phyloP scores from a whole-genome alignment of 2,113 vertebrate genomes.

The Myrmophylax atrothorax region DNA sequence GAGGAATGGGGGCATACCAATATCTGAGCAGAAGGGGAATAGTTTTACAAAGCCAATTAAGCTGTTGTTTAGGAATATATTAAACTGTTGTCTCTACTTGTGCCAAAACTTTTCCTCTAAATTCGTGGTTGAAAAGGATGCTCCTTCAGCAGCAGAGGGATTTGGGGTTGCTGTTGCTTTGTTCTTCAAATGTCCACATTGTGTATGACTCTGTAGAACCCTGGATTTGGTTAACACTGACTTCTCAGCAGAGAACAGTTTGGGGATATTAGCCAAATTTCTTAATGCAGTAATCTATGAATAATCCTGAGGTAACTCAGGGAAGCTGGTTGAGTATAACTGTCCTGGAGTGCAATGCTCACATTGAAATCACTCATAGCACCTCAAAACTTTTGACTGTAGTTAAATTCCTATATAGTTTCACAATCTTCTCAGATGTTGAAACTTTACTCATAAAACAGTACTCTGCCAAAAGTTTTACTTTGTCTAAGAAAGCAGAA shows the following conservation, averaged over 20 bases:
- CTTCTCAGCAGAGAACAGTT: neutral
- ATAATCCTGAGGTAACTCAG: neutral
- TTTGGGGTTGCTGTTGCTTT: neutral
- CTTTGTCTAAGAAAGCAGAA: neutral
- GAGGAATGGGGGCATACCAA: neutral
- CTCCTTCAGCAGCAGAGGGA: neutral
- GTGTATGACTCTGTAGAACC: neutral
- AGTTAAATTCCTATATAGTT: neutral
- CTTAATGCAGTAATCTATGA: neutral
- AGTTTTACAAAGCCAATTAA: neutral
- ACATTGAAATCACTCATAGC: neutral
- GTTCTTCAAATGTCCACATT: neutral
- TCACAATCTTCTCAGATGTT: neutral
- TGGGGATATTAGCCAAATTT: neutral
- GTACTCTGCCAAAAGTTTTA: neutral
- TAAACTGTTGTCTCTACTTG: slow-evolving; percentile 1
- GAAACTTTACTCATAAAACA: neutral
- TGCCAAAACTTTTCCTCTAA: neutral
- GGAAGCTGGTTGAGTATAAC: neutral
- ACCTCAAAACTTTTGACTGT: neutral
- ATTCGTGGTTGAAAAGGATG: neutral
- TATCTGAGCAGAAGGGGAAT: neutral
- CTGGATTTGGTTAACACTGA: neutral
- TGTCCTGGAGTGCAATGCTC: neutral
- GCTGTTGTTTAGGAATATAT: neutral